Base-by-base conservation (phyloP, 2,888 invertebrate species). In the Kryphioiulus occultus region DNA sequence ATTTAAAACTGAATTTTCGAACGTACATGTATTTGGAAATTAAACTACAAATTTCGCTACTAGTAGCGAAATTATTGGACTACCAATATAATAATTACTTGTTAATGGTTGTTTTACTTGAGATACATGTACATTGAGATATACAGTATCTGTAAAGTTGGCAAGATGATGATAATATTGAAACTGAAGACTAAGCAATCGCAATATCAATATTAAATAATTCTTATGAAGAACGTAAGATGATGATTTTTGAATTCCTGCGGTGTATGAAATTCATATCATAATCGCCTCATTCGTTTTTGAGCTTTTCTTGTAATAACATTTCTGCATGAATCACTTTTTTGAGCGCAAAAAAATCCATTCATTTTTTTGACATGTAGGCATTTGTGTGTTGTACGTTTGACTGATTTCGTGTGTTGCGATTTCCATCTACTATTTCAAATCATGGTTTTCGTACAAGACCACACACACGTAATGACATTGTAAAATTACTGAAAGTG, bases 361-460 rank as follows among this genome's bases (percentile, higher is more conserved):
- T 68, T 26, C 68, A 68, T 68, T 68, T 68, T 35, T 68, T 68
- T 68, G 68, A 68, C 68, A 68, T 68, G 68, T 12, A 68, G 26
- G 68, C 68, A 68, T 68, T 68, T n/a, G 68, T 68, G 68, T 68
- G 68, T 26, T 68, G 26, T 68, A 68, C 68, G 68, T 68, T 68
- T 68, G 68, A 68, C 68, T 68, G 68, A 68, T 68, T 68, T 68
- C 68, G 68, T 68, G 68, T 68, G 68, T 68, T 68, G 68, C 68
- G 68, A 68, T 68, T 68, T 68, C 12, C 22, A 68, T 68, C 68
- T 68, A 26, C 68, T 9, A 68, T 68, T 68, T 68, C 68, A 68
- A 68, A 68, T 68, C 68, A 68, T 68, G 68, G 68, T 68, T 68
- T 68, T 68, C 68, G n/a, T 68, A 68, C 68, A 68, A 42, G 68